phyloP scores from a whole-genome alignment of 2,888 invertebrate genomes.

The Parnassius mnemosyne region DNA sequence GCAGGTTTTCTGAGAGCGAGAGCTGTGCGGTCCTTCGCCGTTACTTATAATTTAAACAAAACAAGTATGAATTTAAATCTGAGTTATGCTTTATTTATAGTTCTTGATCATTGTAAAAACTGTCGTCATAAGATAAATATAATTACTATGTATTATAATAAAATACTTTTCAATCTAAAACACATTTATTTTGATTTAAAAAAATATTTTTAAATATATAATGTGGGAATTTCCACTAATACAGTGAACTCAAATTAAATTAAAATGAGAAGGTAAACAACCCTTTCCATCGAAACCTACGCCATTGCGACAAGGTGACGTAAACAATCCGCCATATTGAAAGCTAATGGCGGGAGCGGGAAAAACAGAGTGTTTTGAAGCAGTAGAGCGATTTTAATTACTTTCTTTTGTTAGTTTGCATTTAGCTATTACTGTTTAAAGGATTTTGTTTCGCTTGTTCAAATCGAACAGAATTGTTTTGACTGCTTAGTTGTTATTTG shows the following conservation, averaged over 20 bases:
- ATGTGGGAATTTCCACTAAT: background rate
- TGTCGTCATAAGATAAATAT: no score
- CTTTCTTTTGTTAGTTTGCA: constrained; percentile 29
- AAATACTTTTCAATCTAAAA: no score
- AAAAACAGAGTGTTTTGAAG: constrained; percentile 32
- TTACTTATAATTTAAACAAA: no score
- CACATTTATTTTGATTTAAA: background rate
- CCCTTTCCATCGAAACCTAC: constrained; percentile 26
- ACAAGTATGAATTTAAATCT: no score
- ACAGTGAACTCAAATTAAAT: constrained; percentile 8
- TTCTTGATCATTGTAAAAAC: no score
- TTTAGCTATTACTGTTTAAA: constrained; percentile 30
- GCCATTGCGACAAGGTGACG: constrained; percentile 38
- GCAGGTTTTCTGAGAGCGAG: no score
- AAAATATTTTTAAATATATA: background rate
- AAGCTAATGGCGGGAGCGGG: constrained; percentile 21
- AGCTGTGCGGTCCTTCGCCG: no score
- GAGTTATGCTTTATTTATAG: no score
- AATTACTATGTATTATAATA: no score
- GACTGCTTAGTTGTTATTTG: constrained; percentile 20
- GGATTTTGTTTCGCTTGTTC: constrained; percentile 20
- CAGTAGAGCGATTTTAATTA: constrained; percentile 33
- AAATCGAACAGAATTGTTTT: constrained; percentile 28
- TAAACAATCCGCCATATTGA: constrained; percentile 38
- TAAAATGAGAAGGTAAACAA: constrained; percentile 32